A percentile compares a stretch with the other conserved stretches of the same genome.
These are phyloP conservation scores for Oncorhynchus clarkii DNA, from an alignment of 2,113 vertebrate genomes.

Conservation along the genomic window DNA sequence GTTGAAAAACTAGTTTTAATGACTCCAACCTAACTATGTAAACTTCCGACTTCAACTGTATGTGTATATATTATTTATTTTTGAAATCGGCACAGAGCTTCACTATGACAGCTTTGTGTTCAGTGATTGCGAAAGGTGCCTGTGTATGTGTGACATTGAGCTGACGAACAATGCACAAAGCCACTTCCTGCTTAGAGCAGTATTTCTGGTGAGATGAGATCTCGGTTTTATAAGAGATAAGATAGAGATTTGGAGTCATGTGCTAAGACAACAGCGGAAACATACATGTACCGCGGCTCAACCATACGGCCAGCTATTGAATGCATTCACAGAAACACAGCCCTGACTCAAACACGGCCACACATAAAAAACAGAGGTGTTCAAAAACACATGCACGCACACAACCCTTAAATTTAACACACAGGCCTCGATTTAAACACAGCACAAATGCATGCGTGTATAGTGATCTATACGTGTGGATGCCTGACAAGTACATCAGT, in stretches of 20 bases:
- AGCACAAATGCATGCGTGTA: background rate
- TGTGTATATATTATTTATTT: too few species aligned
- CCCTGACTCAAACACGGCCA: background rate
- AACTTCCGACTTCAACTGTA: too few species aligned
- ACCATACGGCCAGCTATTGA: background rate
- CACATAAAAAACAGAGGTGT: background rate
- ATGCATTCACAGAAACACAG: background rate
- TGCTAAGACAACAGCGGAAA: background rate
- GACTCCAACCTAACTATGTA: too few species aligned
- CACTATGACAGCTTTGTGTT: background rate
- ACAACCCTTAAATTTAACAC: background rate
- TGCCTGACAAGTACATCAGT: background rate
- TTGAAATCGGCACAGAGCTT: too few species aligned
- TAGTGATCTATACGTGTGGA: background rate
- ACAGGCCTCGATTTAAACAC: background rate
- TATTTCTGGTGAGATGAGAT: background rate
- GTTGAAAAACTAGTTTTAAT: too few species aligned
- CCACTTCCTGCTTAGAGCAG: background rate
- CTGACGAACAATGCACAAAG: background rate
- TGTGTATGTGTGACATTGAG: background rate
- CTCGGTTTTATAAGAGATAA: background rate
- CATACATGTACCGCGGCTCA: background rate
- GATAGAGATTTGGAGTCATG: background rate
- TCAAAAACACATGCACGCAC: background rate
- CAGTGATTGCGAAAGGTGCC: background rate